phyloP scores from a whole-genome alignment of 2,113 vertebrate species.

The Calidris pygmaea region DNA sequence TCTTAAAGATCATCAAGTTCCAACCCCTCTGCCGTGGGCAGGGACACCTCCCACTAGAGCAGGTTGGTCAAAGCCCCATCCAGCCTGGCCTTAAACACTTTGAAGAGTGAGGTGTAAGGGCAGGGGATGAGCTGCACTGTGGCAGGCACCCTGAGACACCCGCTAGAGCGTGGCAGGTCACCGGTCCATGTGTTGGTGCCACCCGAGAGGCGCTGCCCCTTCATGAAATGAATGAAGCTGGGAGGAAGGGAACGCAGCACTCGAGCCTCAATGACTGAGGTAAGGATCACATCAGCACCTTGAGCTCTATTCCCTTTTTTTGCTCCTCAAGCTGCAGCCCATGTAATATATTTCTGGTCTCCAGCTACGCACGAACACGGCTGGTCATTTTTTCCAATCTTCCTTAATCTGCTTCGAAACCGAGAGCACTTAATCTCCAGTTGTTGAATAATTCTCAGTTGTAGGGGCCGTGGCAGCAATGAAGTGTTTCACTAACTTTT shows the following conservation, averaged over 20 bases:
- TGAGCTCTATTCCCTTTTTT: neutral
- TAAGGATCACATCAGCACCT: neutral
- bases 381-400: neutral
- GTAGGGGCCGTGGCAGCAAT: neutral
- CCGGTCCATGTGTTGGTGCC: neutral
- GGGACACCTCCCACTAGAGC: no score
- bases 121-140: neutral
- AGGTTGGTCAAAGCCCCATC: no score
- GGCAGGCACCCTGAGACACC: neutral
- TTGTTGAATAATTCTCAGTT: neutral
- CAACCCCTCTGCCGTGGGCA: no score
- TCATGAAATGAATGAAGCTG: no score
- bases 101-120: neutral
- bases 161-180: fast-evolving
- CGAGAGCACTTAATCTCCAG: neutral
- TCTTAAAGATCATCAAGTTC: no score
- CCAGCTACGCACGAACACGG: neutral
- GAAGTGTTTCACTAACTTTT: neutral
- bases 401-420: neutral
- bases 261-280: no score
- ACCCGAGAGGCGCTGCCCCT: neutral
- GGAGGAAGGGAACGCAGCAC: no score
- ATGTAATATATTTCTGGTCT: neutral
- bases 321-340: neutral
- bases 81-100: neutral